These are phyloP conservation scores for Drosophila jambulina DNA, from an alignment of 1,140 invertebrate genomes.

Conservation along the genomic window DNA sequence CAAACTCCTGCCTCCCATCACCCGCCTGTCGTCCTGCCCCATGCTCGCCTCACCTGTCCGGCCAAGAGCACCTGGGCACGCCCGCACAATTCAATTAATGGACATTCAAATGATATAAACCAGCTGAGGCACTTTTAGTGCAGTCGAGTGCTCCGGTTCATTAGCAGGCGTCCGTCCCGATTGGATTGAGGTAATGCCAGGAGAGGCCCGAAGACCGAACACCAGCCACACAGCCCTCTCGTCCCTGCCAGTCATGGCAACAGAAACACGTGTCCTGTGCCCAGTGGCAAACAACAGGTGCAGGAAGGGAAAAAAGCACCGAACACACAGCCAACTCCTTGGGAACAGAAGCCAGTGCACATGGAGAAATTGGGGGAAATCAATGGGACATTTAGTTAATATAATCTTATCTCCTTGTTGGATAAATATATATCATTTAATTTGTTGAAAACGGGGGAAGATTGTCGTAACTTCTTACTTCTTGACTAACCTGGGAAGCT, in stretches of 20 bases:
- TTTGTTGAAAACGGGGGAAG: neutral
- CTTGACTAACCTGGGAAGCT: neutral
- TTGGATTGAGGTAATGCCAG: slow-evolving; percentile 57
- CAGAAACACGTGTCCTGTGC: slow-evolving; percentile 49
- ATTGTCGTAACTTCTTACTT: no score
- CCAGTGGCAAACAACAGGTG: slow-evolving; percentile 69
- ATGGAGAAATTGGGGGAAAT: neutral
- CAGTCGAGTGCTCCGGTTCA: slow-evolving; percentile 59
- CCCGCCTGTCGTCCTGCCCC: slow-evolving; percentile 5
- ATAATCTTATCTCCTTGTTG: neutral
- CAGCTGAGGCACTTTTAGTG: slow-evolving; percentile 74
- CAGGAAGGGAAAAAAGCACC: slow-evolving; percentile 32
- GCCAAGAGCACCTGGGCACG: slow-evolving; percentile 40
- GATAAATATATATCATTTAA: neutral
- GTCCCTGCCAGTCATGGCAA: slow-evolving; percentile 3
- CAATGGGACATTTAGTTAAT: neutral
- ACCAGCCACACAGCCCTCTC: neutral
- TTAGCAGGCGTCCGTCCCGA: slow-evolving; percentile 53
- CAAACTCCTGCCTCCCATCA: slow-evolving; percentile 7
- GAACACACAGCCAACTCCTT: slow-evolving; percentile 14
- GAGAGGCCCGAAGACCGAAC: slow-evolving; percentile 40
- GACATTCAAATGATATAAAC: slow-evolving; percentile 81
- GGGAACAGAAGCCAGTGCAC: slow-evolving; percentile 36
- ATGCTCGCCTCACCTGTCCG: slow-evolving; percentile 10
- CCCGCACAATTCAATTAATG: slow-evolving; percentile 80